Percentiles rank a stretch among this genome's conserved stretches.
Evolutionary conservation across 2,113 vertebrate genomes (phyloP).

Genomic region (Myodes glareolus): DNA sequence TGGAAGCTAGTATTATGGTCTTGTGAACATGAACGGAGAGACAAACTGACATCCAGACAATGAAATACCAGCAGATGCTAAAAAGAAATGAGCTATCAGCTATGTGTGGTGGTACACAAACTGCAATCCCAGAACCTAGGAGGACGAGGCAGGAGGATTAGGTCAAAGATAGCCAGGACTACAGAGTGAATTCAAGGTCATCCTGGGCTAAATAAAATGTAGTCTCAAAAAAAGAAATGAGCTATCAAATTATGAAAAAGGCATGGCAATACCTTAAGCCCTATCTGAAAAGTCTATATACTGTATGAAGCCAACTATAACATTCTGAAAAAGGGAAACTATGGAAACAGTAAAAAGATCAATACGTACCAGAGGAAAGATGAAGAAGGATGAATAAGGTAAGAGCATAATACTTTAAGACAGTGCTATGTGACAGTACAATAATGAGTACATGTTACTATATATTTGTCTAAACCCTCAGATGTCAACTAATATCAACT

Average conservation of each 20-base stretch:
- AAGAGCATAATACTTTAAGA: background rate
- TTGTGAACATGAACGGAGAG: background rate
- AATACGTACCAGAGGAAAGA: background rate
- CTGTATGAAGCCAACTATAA: background rate
- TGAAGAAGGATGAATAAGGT: background rate
- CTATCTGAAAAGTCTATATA: slow-evolving; percentile 4
- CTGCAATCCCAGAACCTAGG: background rate
- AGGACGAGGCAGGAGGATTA: background rate
- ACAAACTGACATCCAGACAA: slow-evolving; percentile 18
- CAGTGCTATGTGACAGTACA: background rate
- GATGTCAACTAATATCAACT: background rate
- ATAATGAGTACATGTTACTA: background rate
- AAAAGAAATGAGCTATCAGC: background rate
- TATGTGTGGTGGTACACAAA: background rate
- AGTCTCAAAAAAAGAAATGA: background rate
- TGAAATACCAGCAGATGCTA: background rate
- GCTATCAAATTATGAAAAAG: background rate
- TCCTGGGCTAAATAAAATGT: background rate
- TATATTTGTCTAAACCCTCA: background rate
- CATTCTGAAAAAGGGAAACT: slow-evolving; percentile 11
- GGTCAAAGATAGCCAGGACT: background rate
- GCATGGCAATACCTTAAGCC: background rate
- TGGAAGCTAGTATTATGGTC: slow-evolving; percentile 10
- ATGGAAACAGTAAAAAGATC: background rate
- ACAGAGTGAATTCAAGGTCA: background rate